phyloP scores from a whole-genome alignment of 2,888 invertebrate genomes.

The Periphyllus acericola region DNA sequence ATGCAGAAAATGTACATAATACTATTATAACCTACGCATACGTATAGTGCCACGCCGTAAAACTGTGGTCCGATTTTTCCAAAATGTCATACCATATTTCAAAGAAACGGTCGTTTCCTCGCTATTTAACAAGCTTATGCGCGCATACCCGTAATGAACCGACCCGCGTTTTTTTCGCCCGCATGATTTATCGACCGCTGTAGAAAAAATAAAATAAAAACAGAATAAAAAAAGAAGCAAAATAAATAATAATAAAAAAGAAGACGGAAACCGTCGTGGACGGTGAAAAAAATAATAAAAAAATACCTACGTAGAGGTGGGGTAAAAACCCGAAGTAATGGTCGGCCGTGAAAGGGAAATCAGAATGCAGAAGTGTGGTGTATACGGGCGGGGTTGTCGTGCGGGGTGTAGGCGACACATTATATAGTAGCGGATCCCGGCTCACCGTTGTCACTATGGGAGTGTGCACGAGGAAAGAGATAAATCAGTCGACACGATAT shows the following conservation, averaged over 20 bases:
- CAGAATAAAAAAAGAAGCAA: background rate
- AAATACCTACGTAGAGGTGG: too few species aligned
- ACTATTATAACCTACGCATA: too few species aligned
- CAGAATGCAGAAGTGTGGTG: background rate
- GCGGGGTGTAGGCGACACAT: background rate
- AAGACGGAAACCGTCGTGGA: background rate
- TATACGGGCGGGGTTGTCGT: background rate
- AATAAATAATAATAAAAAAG: conserved; percentile 32
- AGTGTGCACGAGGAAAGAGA: background rate
- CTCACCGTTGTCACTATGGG: too few species aligned
- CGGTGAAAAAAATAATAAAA: background rate
- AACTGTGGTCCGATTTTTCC: background rate
- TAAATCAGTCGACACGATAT: conserved; percentile 12
- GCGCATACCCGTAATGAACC: conserved; percentile 14
- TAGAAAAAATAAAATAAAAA: background rate
- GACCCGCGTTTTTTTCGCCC: background rate
- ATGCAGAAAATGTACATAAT: too few species aligned
- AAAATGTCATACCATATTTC: background rate
- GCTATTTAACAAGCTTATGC: conserved; percentile 27
- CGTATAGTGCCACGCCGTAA: background rate
- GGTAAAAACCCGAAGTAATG: background rate
- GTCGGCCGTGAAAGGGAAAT: conserved; percentile 2
- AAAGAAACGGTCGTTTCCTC: conserved; percentile 31
- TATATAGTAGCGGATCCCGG: too few species aligned
- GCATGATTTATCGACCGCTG: conserved; percentile 20